A percentile compares a stretch with the other conserved stretches of the same genome.
phyloP scores from a whole-genome alignment of 2,888 invertebrate genomes.

The Lepidonotus clava region DNA sequence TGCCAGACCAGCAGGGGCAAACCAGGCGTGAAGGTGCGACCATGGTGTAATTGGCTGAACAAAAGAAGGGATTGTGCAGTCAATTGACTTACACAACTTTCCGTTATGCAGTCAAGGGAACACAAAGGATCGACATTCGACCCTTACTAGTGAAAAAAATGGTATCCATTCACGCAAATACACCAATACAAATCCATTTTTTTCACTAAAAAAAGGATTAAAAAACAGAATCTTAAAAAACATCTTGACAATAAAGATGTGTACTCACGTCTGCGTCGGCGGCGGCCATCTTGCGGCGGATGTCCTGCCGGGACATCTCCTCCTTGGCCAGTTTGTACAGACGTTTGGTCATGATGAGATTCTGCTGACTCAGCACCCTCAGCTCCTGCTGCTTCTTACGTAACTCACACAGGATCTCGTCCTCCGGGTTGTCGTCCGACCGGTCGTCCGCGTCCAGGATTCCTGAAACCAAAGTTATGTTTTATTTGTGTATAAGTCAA shows the following conservation, averaged over 20 bases:
- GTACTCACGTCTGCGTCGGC: constrained; percentile 83
- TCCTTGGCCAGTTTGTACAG: constrained; percentile 88
- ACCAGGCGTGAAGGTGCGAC: no score
- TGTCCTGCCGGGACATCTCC: constrained; percentile 89
- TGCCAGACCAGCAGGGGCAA: no score
- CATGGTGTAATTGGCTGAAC: no score
- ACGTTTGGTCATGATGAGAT: constrained; percentile 86
- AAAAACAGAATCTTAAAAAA: background rate
- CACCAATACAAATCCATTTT: no score
- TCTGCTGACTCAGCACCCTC: constrained; percentile 83
- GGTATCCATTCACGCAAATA: no score
- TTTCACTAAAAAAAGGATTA: no score
- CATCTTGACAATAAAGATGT: background rate
- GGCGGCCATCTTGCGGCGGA: constrained; percentile 88
- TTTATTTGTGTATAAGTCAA: no score
- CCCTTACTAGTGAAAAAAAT: no score
- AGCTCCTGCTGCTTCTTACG: constrained; percentile 91
- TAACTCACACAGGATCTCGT: constrained; percentile 92
- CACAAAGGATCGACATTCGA: no score
- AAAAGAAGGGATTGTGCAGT: no score
- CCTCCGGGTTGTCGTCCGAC: constrained; percentile 83
- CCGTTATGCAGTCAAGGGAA: no score
- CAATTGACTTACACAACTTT: no score
- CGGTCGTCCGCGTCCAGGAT: constrained; percentile 78
- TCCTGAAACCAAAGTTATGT: constrained; percentile 69